Evolutionary conservation across 2,888 invertebrate species (phyloP), one percentile per base, ranked within the genome.

Genomic region (Cephalotes varians): DNA sequence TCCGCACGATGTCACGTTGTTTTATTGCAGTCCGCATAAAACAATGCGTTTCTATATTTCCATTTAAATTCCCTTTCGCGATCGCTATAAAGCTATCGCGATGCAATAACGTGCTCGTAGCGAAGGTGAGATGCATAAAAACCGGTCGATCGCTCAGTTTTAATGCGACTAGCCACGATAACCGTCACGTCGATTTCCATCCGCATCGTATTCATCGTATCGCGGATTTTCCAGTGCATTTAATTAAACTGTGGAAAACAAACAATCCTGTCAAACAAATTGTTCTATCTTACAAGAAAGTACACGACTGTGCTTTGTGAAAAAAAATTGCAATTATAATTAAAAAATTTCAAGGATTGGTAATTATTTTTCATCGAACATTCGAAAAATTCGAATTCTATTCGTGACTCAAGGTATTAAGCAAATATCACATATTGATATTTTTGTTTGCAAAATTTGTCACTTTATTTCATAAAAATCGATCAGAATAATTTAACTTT

Each of bases 1-100:
- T 31, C 49, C 54, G 40, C 15, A 31, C 51, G 69, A 56, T 56
- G 51, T 44, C 56, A 15, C 21, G 44, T 69, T 69, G 77, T 69
- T 77, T 77, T 56, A 77, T 69, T 62, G 54, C 31, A 25, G 69
- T 40, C 40, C 21, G 40, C 54, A 54, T 69, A 56, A 77, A 77
- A 77, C 69, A 67, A 77, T 67, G 69, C 69, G 54, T 69, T 54
- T 69, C 69, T 69, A 69, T 69, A 69, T 77, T 69, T 69, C 69
- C 77, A 69, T 77, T 77, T 54, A 69, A 77, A 77, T 77, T 77
- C 77, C 31, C 77, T 77, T 69, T 69, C 77, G n/a, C n/a, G 54
- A 40, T 18, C 44, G 54, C 69, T 40, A 77, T 69, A 69, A 69
- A 77, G 54, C 69, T 44, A 77, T 77, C 21, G 76, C 76, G 69